Conservation (phyloP, 35 echinoderm and acorn worm species). For the Acanthaster planci region DNA sequence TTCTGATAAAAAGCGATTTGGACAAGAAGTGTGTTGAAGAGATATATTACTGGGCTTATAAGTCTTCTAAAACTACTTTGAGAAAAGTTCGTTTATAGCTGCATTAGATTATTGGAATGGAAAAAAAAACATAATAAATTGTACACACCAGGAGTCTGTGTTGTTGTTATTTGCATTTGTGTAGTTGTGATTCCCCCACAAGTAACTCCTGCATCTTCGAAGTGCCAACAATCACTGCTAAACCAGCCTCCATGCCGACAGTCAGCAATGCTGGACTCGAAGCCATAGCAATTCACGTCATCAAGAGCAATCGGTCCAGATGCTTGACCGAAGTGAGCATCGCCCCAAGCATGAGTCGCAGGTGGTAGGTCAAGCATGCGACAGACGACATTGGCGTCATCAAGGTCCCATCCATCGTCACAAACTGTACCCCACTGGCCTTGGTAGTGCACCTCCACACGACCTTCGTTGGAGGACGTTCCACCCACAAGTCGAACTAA, state of each 20-base stretch:
- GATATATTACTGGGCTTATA: too few species aligned
- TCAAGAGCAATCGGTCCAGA: constrained; percentile 11
- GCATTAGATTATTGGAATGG: too few species aligned
- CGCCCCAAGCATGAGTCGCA: not conserved
- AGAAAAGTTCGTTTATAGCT: too few species aligned
- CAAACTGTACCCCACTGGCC: constrained; percentile 21
- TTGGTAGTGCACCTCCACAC: constrained; percentile 48
- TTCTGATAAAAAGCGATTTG: too few species aligned
- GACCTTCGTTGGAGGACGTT: constrained; percentile 26
- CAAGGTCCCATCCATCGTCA: constrained; percentile 36
- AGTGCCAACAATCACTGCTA: constrained; percentile 3
- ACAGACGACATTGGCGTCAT: constrained; percentile 21
- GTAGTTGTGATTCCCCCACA: not conserved
- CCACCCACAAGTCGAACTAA: constrained; percentile 32
- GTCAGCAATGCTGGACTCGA: not conserved
- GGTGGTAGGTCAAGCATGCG: not conserved
- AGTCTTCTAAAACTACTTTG: too few species aligned
- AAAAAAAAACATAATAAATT: too few species aligned
- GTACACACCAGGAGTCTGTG: too few species aligned
- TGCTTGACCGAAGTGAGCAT: constrained; percentile 10
- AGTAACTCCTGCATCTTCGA: constrained; percentile 18
- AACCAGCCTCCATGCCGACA: not conserved
- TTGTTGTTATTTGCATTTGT: too few species aligned
- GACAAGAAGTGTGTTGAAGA: too few species aligned
- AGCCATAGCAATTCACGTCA: constrained; percentile 24